Percentiles rank a stretch among this genome's conserved stretches.
These are phyloP conservation scores for Microplitis deprimator DNA, from an alignment of 2,888 invertebrate species.

Conservation along the genomic window DNA sequence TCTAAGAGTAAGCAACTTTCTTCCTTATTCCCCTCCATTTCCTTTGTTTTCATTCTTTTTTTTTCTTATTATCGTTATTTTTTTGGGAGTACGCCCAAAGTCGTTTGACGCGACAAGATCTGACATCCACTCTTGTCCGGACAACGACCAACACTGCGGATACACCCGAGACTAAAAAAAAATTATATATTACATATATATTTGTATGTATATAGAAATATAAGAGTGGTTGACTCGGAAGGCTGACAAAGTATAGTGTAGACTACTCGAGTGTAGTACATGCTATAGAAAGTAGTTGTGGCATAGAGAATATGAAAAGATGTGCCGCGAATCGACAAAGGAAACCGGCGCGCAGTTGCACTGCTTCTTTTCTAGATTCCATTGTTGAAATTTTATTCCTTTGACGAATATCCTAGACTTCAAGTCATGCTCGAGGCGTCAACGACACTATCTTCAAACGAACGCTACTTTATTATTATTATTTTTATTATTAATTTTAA, in stretches of 20 bases:
- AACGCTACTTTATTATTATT: too few species aligned
- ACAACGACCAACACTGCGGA: background rate
- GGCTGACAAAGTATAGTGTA: background rate
- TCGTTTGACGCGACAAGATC: slow-evolving; percentile 28
- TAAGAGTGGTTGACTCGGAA: background rate
- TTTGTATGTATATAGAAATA: background rate
- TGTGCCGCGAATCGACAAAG: background rate
- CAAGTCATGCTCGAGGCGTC: background rate
- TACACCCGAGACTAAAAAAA: background rate
- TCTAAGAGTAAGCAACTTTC: slow-evolving; percentile 30
- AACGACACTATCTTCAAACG: background rate
- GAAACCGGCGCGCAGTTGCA: background rate
- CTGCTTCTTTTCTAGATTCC: background rate
- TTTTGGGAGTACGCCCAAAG: slow-evolving; percentile 32
- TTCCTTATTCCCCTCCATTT: slow-evolving; percentile 3
- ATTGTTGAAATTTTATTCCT: background rate
- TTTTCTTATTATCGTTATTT: slow-evolving; percentile 4
- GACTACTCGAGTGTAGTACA: background rate
- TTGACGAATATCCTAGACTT: background rate
- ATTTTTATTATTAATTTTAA: too few species aligned
- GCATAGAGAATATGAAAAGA: background rate
- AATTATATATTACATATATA: background rate
- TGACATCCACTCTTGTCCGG: slow-evolving; percentile 2
- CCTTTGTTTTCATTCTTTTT: slow-evolving; percentile 3
- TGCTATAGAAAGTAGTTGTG: background rate